These are phyloP conservation scores for Aphelocoma californica DNA, from an alignment of 2,797 vertebrate genomes.

Conservation along the genomic window DNA sequence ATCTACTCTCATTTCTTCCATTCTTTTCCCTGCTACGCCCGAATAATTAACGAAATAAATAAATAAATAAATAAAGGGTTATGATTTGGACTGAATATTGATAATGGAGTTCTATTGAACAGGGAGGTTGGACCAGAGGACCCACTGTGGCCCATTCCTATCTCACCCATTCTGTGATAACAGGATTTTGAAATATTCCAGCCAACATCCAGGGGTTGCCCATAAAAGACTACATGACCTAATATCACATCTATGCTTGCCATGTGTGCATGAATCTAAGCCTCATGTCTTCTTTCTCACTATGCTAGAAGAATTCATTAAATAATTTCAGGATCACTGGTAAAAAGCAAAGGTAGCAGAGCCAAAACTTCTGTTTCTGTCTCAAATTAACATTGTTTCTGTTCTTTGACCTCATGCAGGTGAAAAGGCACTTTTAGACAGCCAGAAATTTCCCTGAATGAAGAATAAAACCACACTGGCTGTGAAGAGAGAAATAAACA, in stretches of 20 bases:
- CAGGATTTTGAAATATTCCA: neutral
- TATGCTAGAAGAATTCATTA: neutral
- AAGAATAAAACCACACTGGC: neutral
- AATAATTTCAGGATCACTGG: neutral
- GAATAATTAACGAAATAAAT: neutral
- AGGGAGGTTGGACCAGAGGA: neutral
- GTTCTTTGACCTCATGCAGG: neutral
- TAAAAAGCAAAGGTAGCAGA: neutral
- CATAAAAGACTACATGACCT: neutral
- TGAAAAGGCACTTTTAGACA: neutral
- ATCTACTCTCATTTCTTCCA: neutral
- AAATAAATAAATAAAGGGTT: neutral
- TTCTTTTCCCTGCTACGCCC: neutral
- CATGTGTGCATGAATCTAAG: neutral
- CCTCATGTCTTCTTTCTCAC: neutral
- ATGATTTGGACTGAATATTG: neutral
- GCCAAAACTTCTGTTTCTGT: neutral
- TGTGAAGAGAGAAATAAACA: neutral
- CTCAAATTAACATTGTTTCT: neutral
- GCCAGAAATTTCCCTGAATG: neutral
- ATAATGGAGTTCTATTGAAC: neutral
- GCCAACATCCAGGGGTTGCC: neutral
- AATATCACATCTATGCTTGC: neutral
- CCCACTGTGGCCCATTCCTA: neutral
- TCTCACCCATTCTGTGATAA: neutral